Percentiles rank a stretch among this genome's conserved stretches.
Evolutionary conservation across 2,113 vertebrate genomes (phyloP).

Genomic region (Leptosomus discolor): DNA sequence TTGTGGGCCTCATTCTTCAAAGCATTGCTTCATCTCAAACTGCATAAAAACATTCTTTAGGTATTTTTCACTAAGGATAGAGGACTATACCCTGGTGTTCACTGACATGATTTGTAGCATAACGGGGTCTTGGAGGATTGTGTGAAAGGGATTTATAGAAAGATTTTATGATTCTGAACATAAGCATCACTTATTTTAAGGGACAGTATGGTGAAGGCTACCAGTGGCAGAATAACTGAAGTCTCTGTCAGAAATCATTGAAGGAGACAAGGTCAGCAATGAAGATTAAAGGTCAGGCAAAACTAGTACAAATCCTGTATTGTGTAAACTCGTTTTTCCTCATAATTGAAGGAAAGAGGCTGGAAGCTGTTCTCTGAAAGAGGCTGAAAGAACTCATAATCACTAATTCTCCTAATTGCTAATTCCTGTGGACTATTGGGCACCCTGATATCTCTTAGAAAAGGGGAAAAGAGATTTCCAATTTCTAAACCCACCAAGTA

Average conservation of each 20-base stretch:
- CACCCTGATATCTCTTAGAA: not conserved
- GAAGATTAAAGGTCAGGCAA: not conserved
- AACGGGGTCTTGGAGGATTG: not conserved
- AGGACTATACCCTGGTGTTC: not conserved
- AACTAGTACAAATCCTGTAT: not conserved
- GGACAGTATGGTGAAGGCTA: not conserved
- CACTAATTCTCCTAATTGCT: constrained; percentile 15
- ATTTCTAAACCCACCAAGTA: not conserved
- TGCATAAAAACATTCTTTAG: not conserved
- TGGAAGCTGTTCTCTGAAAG: not conserved
- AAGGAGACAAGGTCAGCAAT: not conserved
- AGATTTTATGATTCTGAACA: not conserved
- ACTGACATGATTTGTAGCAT: not conserved
- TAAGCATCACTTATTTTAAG: not conserved
- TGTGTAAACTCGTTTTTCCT: not conserved
- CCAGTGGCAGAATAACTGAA: not conserved
- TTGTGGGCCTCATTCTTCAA: not conserved
- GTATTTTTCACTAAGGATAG: not conserved
- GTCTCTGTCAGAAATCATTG: not conserved
- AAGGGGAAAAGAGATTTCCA: not conserved
- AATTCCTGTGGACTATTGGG: not conserved
- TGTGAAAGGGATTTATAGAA: not conserved
- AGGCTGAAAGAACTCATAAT: constrained; percentile 13
- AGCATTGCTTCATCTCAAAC: not conserved
- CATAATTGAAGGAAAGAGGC: not conserved